These are phyloP conservation scores for Choloepus hoffmanni DNA, from an alignment of 2,113 vertebrate genomes.

Conservation along the genomic window DNA sequence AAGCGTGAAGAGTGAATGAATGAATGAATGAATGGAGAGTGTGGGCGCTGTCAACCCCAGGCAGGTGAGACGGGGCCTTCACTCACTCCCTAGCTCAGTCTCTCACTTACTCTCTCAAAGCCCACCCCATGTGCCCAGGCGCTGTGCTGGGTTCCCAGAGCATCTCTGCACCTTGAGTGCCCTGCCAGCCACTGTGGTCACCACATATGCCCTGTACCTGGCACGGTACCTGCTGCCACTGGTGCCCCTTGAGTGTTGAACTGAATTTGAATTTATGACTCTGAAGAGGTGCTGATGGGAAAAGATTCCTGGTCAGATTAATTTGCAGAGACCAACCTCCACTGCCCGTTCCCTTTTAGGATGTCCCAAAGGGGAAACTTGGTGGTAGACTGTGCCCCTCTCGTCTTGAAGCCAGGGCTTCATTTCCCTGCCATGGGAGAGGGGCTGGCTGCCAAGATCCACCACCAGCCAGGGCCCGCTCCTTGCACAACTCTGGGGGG, in stretches of 20 bases:
- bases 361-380: background rate
- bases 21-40: too few species aligned
- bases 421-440: background rate
- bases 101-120: background rate
- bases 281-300: background rate
- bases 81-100: background rate
- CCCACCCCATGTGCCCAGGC: background rate
- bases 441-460: background rate
- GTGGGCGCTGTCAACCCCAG: background rate
- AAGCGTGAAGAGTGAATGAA: background rate
- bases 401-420: background rate
- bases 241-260: background rate
- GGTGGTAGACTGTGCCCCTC: background rate
- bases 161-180: background rate
- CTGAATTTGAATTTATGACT: fast-evolving
- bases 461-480: background rate
- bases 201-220: fast-evolving
- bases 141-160: background rate
- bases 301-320: background rate
- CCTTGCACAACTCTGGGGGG: background rate
- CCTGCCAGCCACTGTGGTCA: background rate
- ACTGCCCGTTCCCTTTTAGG: background rate
- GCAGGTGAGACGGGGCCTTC: background rate
- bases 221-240: background rate
- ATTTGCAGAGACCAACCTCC: background rate